Evolutionary conservation across 2,888 invertebrate species (phyloP).

Genomic region (Tinea semifulvella): DNA sequence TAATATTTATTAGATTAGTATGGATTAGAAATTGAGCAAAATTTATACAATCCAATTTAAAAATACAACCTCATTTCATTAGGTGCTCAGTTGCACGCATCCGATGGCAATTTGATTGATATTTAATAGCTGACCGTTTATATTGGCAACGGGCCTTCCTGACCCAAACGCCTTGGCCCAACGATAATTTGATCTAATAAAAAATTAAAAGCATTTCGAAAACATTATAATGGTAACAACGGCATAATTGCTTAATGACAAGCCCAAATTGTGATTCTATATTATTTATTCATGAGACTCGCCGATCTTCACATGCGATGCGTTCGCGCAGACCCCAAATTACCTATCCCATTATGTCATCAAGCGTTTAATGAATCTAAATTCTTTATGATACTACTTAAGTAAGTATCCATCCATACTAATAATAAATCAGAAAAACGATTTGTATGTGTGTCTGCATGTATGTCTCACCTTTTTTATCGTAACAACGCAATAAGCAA

Average conservation of each 20-base stretch:
- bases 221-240: conserved; percentile 59
- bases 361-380: conserved; percentile 59
- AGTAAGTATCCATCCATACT: no score
- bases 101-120: conserved; percentile 41
- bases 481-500: no score
- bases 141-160: conserved; percentile 30
- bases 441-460: no score
- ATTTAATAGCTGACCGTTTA: conserved; percentile 51
- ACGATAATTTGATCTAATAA: conserved; percentile 57
- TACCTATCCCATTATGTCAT: conserved; percentile 61
- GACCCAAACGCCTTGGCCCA: conserved; percentile 43
- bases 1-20: not conserved
- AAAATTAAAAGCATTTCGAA: conserved; percentile 64
- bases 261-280: conserved; percentile 53
- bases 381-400: conserved; percentile 55
- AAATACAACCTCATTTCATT: conserved; percentile 10
- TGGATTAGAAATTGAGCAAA: conserved; percentile 11
- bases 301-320: conserved; percentile 46
- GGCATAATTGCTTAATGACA: conserved; percentile 62
- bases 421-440: no score
- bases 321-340: conserved; percentile 50
- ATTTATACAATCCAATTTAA: conserved; percentile 4
- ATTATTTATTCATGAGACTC: conserved; percentile 61
- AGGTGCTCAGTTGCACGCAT: conserved; percentile 14
- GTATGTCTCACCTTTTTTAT: no score